A percentile compares a stretch with the other conserved stretches of the same genome.
Evolutionary conservation across 2,888 invertebrate genomes (phyloP).

Genomic region (Pollenia griseotomentosa): DNA sequence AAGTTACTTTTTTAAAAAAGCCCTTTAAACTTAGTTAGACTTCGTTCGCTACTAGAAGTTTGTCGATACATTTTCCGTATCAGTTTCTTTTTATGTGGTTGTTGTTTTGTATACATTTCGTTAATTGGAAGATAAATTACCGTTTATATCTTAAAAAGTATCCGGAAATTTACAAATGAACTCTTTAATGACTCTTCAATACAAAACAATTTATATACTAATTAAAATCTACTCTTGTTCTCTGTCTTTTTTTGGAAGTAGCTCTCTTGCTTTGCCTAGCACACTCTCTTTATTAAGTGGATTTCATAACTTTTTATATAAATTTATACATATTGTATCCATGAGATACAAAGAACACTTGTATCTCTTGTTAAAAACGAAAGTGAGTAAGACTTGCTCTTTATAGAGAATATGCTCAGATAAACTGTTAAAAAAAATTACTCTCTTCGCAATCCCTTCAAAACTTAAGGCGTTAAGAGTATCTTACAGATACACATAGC

Average conservation of each 20-base stretch:
- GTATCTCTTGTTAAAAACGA: background rate
- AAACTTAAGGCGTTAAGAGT: background rate
- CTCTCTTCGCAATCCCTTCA: background rate
- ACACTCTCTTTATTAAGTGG: background rate
- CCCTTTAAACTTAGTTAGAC: slow-evolving; percentile 52
- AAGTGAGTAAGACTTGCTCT: slow-evolving; percentile 23
- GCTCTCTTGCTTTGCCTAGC: background rate
- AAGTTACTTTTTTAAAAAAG: slow-evolving; percentile 45
- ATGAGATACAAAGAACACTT: slow-evolving; percentile 10
- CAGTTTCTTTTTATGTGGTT: background rate
- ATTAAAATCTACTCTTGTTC: background rate
- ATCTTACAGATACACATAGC: slow-evolving; percentile 3
- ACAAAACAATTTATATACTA: background rate
- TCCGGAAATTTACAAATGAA: slow-evolving; percentile 43
- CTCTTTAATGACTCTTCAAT: slow-evolving; percentile 23
- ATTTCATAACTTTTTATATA: slow-evolving; percentile 16
- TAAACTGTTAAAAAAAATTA: background rate
- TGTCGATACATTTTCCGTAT: background rate
- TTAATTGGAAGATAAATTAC: slow-evolving; percentile 40
- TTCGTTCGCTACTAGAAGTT: slow-evolving; percentile 27
- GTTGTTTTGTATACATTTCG: slow-evolving; percentile 20
- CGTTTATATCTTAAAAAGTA: slow-evolving; percentile 58
- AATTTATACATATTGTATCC: slow-evolving; percentile 1
- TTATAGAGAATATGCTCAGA: background rate
- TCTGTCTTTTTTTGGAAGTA: background rate